A percentile compares a stretch with the other conserved stretches of the same genome.
Conservation (phyloP, 2,797 vertebrate species). For the Apogon talboti region DNA sequence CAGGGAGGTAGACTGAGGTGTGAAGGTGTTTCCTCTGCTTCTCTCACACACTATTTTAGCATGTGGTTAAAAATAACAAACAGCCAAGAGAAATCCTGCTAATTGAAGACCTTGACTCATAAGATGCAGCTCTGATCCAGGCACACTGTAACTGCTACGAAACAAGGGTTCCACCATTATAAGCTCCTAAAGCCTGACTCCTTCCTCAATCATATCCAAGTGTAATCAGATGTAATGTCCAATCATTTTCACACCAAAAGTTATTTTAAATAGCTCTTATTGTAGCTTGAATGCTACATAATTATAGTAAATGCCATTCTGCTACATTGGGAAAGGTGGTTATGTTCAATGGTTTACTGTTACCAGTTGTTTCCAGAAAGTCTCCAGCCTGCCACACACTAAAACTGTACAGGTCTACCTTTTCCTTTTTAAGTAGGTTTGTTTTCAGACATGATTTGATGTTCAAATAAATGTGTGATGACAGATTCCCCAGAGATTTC, state of each 20-base stretch:
- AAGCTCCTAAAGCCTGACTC: constrained; percentile 9
- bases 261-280: no score
- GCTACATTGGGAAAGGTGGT: not conserved
- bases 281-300: not conserved
- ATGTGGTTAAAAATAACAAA: constrained; percentile 65
- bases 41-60: constrained; percentile 49
- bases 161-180: constrained; percentile 14
- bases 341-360: not conserved
- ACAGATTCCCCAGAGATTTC: not conserved
- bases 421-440: constrained; percentile 8
- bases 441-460: constrained; percentile 42
- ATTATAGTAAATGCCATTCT: not conserved
- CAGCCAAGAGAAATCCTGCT: constrained; percentile 46
- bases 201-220: not conserved
- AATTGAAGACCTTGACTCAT: constrained; percentile 54
- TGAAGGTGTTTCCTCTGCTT: constrained; percentile 73
- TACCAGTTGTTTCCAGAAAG: not conserved
- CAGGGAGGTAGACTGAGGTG: constrained; percentile 51
- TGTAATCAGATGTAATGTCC: not conserved
- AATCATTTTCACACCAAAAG: constrained; percentile 1
- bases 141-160: constrained; percentile 25
- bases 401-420: constrained; percentile 12
- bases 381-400: constrained; percentile 18
- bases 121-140: constrained; percentile 28
- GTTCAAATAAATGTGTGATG: constrained; percentile 32